Evolutionary conservation across 2,888 invertebrate species (phyloP), one percentile per base, ranked within the genome.

Genomic region (Nematopogon swammerdamellus): DNA sequence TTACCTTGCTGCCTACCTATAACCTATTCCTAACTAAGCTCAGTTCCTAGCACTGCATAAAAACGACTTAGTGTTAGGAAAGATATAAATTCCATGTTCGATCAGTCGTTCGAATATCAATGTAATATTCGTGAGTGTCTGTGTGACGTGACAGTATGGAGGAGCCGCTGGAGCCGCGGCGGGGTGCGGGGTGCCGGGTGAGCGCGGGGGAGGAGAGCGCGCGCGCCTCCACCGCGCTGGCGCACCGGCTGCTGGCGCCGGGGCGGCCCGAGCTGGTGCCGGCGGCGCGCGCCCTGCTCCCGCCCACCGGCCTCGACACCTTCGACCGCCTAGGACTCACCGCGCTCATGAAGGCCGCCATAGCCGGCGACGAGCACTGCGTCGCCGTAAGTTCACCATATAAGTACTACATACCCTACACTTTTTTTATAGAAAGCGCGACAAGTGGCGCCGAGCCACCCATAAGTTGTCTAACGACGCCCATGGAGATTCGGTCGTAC

Each of bases 261-360:
- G 93, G 92, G 0, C 76, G 92, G 1, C 80, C 88, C 0, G 94
- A 94, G 59, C 72, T 95, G 11, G 80, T 92, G 48, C 85, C 88
- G 0, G 91, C 92, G 0, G 75, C 89, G n/a, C 81, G 88, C 2
- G 65, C 93, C 2, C 70, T 95, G 51, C 88, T 94, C 0, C 80
- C 85, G 0, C 72, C 85, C 0, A 86, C 89, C 0, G 75, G 73
- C 0, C 75, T 92, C 45, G 91, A 93, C 60, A 89, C 91, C 0
- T 80, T 89, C 1, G 92, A 92, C 60, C 86, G 89, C 19, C 83
- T 85, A 4, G 94, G 94, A 0, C 81, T 93, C 50, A 90, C 92
- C 0, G 90, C 91, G 0, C 73, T 95, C 19, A 95, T 95, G 92
- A 80, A 92, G 54, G 90, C 93, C 0, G 87, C 89, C 47, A 81